Evolutionary conservation across 2,888 invertebrate genomes (phyloP).

Genomic region (Abrostola tripartita): DNA sequence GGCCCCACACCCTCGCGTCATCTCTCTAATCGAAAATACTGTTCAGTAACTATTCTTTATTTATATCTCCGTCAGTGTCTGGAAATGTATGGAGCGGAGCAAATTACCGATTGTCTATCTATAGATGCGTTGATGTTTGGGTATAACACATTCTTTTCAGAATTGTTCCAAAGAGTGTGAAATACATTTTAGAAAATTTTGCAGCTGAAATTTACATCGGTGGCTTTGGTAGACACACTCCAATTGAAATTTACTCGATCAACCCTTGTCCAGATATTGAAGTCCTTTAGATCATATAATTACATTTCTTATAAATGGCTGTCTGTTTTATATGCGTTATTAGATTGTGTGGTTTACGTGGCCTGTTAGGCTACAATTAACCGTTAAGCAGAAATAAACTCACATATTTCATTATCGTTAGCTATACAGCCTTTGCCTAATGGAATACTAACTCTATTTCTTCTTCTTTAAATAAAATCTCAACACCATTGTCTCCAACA

Average conservation of each 20-base stretch:
- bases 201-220: background rate
- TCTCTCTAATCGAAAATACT: conserved; percentile 70
- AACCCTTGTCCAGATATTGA: background rate
- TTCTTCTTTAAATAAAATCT: background rate
- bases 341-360: background rate
- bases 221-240: background rate
- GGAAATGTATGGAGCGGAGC: conserved; percentile 60
- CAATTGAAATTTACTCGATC: background rate
- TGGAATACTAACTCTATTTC: background rate
- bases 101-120: conserved; percentile 61
- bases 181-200: background rate
- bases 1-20: conserved; percentile 64
- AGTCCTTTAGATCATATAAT: too few species aligned
- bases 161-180: conserved; percentile 9
- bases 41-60: conserved; percentile 67
- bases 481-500: background rate
- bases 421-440: background rate
- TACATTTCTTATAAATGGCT: background rate
- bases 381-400: background rate
- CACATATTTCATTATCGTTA: background rate
- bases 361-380: background rate
- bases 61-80: conserved; percentile 65
- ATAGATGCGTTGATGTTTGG: conserved; percentile 48
- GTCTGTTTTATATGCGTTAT: background rate
- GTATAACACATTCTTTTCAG: conserved; percentile 35